Conservation (phyloP, 2,113 vertebrate genomes). For the Rhinogobius similis region DNA sequence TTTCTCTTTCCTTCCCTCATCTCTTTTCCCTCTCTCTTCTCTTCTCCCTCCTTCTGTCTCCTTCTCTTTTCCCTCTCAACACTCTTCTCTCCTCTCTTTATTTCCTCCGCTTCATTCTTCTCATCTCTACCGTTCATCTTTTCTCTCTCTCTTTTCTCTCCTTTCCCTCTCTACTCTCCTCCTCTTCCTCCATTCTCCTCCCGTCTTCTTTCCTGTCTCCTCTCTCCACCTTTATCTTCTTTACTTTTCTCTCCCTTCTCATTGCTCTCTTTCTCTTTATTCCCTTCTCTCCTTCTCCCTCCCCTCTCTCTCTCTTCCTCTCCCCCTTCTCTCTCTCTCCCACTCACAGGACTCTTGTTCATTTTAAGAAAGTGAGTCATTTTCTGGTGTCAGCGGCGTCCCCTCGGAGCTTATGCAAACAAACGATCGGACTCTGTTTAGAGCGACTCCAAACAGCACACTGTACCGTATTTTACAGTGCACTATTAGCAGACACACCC, state of each 20-base stretch:
- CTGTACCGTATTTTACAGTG: neutral
- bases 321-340: neutral
- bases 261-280: no score
- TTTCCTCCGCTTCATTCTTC: no score
- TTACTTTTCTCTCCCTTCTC: neutral
- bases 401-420: slow-evolving; percentile 30
- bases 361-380: slow-evolving; percentile 62
- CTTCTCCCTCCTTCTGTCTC: no score
- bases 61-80: no score
- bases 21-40: no score
- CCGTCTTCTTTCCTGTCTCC: no score
- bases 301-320: neutral
- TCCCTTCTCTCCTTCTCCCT: neutral
- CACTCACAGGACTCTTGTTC: slow-evolving; percentile 28
- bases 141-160: no score
- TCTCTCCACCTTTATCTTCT: neutral
- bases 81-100: no score
- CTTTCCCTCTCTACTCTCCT: no score
- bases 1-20: no score
- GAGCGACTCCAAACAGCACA: neutral
- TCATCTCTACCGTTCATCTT: no score
- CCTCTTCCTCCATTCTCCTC: no score
- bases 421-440: slow-evolving; percentile 14
- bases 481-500: neutral
- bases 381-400: slow-evolving; percentile 35